Evolutionary conservation across 2,797 vertebrate species (phyloP), one percentile per base, ranked within the genome.

Genomic region (Xenentodon cancila): DNA sequence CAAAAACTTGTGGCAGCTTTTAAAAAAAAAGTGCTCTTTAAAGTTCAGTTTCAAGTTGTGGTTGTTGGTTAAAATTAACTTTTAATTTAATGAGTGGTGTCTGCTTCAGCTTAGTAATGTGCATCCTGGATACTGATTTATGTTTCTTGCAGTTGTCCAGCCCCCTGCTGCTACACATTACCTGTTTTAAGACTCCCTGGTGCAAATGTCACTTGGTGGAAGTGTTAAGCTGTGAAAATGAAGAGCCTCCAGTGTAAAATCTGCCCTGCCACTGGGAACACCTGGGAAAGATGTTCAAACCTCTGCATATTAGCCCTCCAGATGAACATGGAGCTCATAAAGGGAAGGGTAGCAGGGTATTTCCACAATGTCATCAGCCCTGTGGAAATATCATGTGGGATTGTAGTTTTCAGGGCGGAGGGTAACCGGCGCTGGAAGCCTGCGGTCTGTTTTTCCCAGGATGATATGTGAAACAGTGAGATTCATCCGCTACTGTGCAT

Each of bases 401-500:
- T 74, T 84, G 79, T 20, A 21, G 13, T 22, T 12, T 20, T 34
- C 62, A 64, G 48, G 61, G 16, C n/a, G 22, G 27, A 51, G 70
- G 67, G 56, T 77, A 68, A 70, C 68, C 76, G 67, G 57, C 74
- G 77, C 71, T 81, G 73, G 83, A 89, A 84, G 60, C 43, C 70
- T 89, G 83, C 40, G 80, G 79, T 84, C 73, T 64, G 56, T 53
- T 75, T 79, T 65, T 81, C 74, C 48, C 42, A 71, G 71, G 68
- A 79, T 85, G 84, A 88, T 85, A 64, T 67, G 68, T 58, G 79
- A 89, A 80, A 88, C 76, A 22, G 46, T 3, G 37, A 79, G 67
- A 89, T 85, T 86, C 78, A 88, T 89, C 76, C 66, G 86, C 90
- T 91, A 89, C 88, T 77, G 85, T 86, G 71, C 78, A 78, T 90